Base-by-base conservation (phyloP, 1,140 invertebrate species). In the Oncopeltus fasciatus region DNA sequence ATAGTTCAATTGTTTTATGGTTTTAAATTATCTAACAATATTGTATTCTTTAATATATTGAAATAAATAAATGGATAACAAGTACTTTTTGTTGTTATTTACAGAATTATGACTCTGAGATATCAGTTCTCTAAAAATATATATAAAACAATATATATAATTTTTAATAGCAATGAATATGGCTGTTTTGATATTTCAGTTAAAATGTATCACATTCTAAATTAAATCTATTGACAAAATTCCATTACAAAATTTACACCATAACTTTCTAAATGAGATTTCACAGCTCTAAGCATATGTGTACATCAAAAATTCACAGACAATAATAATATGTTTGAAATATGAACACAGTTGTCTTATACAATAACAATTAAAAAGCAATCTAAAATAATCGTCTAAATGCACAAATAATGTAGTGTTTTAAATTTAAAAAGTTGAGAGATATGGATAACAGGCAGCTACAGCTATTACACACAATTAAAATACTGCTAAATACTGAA, bases 401-500 rank as follows among this genome's bases (percentile, higher is more conserved):
- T 38, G 5, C 14, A 38, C 14, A 8, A 14, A 38, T n/a, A n/a
- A n/a, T n/a, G n/a, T n/a, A n/a, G n/a, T n/a, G n/a, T n/a, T n/a
- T n/a, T 38, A 38, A 38, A 38, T 14, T 8, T 5, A 38, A 38
- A 38, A 38, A 14, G 31, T 5, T 5, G 5, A 8, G 31, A 38
- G 31, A 38, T 14, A 53, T 26, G 49, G 16, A 24, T 16, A 53
- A 53, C 49, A 53, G 49, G 49, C 49, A 53, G 49, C 49, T 53
- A 53, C 49, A 14, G 21, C 49, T 24, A 53, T 53, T 26, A 53
- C 1, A 53, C 20, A 24, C 49, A 18, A 53, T 24, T 24, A 24
- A 53, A 24, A 53, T 53, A 53, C 18, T 53, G 49, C 49, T 53
- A 53, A 53, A 53, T 26, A 53, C 24, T 53, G 49, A 24, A 9